These are phyloP conservation scores for Chloroceryle aenea DNA, from an alignment of 2,113 vertebrate genomes.

Conservation along the genomic window DNA sequence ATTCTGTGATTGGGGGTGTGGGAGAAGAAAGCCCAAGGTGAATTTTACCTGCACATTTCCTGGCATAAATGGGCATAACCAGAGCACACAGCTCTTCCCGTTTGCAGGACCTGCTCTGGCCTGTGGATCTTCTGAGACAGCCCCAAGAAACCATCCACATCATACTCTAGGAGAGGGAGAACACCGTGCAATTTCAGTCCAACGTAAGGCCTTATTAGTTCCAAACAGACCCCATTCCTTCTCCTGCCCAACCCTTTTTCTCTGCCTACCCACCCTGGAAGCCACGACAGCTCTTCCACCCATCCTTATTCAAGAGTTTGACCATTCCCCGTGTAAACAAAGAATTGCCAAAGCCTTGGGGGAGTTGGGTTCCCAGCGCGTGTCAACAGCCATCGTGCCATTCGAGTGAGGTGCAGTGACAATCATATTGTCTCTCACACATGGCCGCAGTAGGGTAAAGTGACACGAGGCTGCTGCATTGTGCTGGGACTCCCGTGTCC, in stretches of 20 bases:
- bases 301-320: not conserved
- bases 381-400: not conserved
- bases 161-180: slow-evolving; percentile 70
- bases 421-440: not conserved
- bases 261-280: not conserved
- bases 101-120: slow-evolving; percentile 79
- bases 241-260: not conserved
- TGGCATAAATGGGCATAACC: slow-evolving; percentile 77
- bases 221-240: not conserved
- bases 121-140: slow-evolving; percentile 74
- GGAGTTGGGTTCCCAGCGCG: not conserved
- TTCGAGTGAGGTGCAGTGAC: slow-evolving; percentile 8
- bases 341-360: not conserved
- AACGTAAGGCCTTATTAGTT: not conserved
- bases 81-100: slow-evolving; percentile 78
- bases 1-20: not conserved
- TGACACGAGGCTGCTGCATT: not conserved
- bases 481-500: slow-evolving; percentile 17
- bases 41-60: slow-evolving; percentile 83
- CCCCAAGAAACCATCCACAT: slow-evolving; percentile 77
- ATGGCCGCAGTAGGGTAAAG: slow-evolving; percentile 8
- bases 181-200: not conserved
- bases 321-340: not conserved
- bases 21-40: not conserved
- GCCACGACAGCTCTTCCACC: not conserved